Conservation (phyloP, 2,888 invertebrate species). For the Lithodes maja region DNA sequence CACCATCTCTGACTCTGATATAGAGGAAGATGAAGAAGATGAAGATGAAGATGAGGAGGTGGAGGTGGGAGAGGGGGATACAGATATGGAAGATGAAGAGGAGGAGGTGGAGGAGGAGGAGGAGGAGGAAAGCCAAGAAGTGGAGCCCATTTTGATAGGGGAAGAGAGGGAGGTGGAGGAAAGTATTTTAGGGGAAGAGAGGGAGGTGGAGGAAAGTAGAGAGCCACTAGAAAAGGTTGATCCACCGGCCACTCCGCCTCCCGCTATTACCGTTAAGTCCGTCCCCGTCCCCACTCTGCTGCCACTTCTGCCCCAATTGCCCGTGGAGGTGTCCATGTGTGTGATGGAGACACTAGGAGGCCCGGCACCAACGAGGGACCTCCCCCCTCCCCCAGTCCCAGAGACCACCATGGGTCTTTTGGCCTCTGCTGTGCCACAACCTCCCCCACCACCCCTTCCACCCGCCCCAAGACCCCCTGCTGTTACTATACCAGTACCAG, state of each 20-base stretch:
- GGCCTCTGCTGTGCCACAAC: conserved; percentile 22
- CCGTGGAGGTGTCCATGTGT: conserved; percentile 55
- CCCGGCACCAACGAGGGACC: conserved; percentile 12
- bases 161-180: neutral
- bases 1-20: conserved; percentile 68
- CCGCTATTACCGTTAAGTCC: neutral
- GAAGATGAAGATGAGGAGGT: conserved; percentile 51
- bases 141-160: neutral
- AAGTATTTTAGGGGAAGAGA: too few relatives aligned
- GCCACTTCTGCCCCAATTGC: conserved; percentile 40
- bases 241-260: conserved; percentile 5
- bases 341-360: conserved; percentile 48
- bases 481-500: conserved; percentile 31
- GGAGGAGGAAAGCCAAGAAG: conserved; percentile 24
- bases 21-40: conserved; percentile 58
- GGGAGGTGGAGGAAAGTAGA: neutral
- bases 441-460: conserved; percentile 33
- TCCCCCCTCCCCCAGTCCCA: conserved; percentile 26
- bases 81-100: conserved; percentile 46
- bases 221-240: conserved; percentile 1
- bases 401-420: conserved; percentile 45
- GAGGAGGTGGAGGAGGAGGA: conserved; percentile 44
- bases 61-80: conserved; percentile 13
- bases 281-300: conserved; percentile 15
- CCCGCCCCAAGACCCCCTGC: conserved; percentile 33